Evolutionary conservation across 1,140 invertebrate genomes (phyloP).

Genomic region (Pogonus chalceus): DNA sequence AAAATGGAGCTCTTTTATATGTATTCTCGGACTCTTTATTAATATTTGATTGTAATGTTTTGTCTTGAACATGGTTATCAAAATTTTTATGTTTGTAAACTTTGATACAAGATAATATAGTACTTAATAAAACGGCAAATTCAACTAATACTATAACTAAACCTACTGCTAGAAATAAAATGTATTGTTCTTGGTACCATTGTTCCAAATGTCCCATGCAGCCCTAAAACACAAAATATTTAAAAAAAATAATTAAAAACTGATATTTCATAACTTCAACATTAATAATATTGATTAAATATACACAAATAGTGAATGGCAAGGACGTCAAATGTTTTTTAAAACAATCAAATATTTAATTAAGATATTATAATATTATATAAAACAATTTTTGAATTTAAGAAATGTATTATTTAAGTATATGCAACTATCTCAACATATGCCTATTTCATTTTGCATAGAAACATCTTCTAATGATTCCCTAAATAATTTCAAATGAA

Average conservation of each 20-base stretch:
- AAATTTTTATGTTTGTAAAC: slow-evolving; percentile 28
- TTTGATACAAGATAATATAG: slow-evolving; percentile 56
- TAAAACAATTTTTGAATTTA: too few species aligned
- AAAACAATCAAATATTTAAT: too few species aligned
- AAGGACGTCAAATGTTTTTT: too few species aligned
- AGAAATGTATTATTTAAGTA: too few species aligned
- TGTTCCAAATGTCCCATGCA: slow-evolving; percentile 59
- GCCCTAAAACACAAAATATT: slow-evolving; percentile 42
- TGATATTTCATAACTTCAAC: too few species aligned
- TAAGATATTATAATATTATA: too few species aligned
- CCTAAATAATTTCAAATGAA: too few species aligned
- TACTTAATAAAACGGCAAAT: slow-evolving; percentile 55
- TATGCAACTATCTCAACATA: too few species aligned
- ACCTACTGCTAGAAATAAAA: slow-evolving; percentile 56
- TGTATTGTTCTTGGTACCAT: slow-evolving; percentile 67
- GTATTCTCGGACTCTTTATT: slow-evolving; percentile 13
- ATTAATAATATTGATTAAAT: neutral
- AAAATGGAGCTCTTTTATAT: slow-evolving; percentile 18
- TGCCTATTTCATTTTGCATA: too few species aligned
- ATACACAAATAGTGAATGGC: neutral
- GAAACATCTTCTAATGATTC: too few species aligned
- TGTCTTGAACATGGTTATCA: neutral
- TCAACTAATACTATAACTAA: slow-evolving; percentile 56
- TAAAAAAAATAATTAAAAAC: slow-evolving; percentile 16
- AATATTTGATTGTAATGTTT: slow-evolving; percentile 13